A percentile compares a stretch with the other conserved stretches of the same genome.
Evolutionary conservation across 2,888 invertebrate species (phyloP).

Genomic region (Buathra laborator): DNA sequence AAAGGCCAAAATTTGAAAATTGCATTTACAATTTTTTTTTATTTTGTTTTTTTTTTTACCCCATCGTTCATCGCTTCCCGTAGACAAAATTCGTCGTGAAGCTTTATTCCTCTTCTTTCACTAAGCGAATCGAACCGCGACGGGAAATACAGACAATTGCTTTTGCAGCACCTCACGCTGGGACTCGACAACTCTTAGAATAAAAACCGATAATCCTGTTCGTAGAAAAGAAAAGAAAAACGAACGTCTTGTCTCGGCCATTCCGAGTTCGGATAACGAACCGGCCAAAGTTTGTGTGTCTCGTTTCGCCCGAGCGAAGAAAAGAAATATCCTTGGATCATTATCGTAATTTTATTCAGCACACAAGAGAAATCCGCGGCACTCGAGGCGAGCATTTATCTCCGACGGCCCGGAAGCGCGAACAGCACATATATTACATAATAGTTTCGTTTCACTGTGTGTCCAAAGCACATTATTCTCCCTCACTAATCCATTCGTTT

Average conservation of each 20-base stretch:
- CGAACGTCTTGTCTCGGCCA: background rate
- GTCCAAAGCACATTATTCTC: conserved; percentile 55
- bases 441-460: conserved; percentile 54
- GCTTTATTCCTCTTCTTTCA: background rate
- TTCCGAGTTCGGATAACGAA: conserved; percentile 4
- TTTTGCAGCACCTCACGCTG: background rate
- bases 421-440: conserved; percentile 33
- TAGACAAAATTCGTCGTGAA: background rate
- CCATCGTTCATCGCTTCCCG: background rate
- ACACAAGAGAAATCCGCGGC: conserved; percentile 56
- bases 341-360: conserved; percentile 44
- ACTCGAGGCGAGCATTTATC: conserved; percentile 22
- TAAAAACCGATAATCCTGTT: conserved; percentile 17
- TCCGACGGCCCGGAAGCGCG: conserved; percentile 40
- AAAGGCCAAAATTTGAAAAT: conserved; percentile 28
- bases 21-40: background rate
- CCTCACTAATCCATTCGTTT: conserved; percentile 32
- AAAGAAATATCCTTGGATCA: conserved; percentile 16
- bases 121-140: background rate
- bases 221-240: conserved; percentile 18
- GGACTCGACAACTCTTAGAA: conserved; percentile 14
- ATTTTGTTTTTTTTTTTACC: too few species aligned
- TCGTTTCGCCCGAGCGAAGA: background rate
- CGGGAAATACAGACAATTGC: background rate
- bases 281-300: background rate